Conservation (phyloP, 2,888 invertebrate genomes). For the Melieria omissa region DNA sequence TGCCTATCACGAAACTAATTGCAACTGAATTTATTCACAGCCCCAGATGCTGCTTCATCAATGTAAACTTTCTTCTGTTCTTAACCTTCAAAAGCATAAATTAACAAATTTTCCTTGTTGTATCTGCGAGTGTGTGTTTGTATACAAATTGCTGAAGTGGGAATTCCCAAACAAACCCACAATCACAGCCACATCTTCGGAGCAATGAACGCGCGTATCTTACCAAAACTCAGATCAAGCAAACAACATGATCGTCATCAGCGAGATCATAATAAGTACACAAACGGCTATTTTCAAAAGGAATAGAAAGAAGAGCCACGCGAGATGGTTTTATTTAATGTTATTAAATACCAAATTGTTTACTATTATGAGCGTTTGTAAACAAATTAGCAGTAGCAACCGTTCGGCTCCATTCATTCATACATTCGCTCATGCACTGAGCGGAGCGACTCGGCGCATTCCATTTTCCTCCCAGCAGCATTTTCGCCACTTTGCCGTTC, state of each 20-base stretch:
- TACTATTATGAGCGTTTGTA: constrained; percentile 55
- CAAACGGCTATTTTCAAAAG: constrained; percentile 15
- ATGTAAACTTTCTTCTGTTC: too few relatives aligned
- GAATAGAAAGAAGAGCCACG: constrained; percentile 7
- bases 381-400: constrained; percentile 23
- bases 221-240: too few relatives aligned
- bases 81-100: too few relatives aligned
- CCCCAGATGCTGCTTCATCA: too few relatives aligned
- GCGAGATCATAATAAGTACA: neutral
- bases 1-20: too few relatives aligned
- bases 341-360: constrained; percentile 63
- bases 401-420: constrained; percentile 21
- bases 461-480: neutral
- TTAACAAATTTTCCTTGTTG: too few relatives aligned
- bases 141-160: constrained; percentile 42
- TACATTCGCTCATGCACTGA: constrained; percentile 4
- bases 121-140: neutral
- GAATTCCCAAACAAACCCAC: constrained; percentile 61
- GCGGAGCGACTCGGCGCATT: neutral
- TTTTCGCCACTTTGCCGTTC: constrained; percentile 12
- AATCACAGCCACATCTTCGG: neutral
- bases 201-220: neutral
- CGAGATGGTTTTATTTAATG: constrained; percentile 51
- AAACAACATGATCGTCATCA: neutral
- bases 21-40: too few relatives aligned